Evolutionary conservation across 2,797 vertebrate genomes (phyloP), one percentile per base, ranked within the genome.

Genomic region (Sorex maritimensis): DNA sequence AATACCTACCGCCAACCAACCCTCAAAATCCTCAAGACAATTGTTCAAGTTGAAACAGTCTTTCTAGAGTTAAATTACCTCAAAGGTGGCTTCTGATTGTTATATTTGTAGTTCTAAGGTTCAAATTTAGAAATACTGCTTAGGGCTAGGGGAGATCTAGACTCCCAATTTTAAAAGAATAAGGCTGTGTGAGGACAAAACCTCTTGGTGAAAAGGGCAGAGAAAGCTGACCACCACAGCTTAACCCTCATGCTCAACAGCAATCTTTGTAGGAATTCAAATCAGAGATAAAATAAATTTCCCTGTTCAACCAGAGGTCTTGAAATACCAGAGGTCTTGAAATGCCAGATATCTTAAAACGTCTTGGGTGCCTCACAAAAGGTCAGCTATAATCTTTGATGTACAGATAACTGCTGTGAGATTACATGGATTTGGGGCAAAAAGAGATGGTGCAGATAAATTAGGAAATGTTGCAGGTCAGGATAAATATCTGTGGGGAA

Each of bases 241-340:
- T 92, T 75, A 73, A 72, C 8, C 34, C 46, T 14, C 44, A 13
- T 6, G 28, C 41, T 91, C 65, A 61, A 79, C 41, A 79, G 55
- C 12, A 63, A 30, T 78, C 72, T 82, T 17, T 5, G 23, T 55
- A 69, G 82, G 65, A 85, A 95, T 90, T 90, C 49, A 69, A 93
- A 63, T 63, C 28, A 83, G 68, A 67, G 72, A 83, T 61, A 65
- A 75, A 84, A 69, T 58, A 58, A 58, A 79, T 49, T 87, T 85
- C n/a, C 34, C 12, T 71, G 55, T 21, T 87, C 3, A 74, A 41
- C 30, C 19, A 6, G 21, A 58, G 85, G 79, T 85, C 75, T 34
- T 9, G 23, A 92, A 88, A 19, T 63, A 38, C n/a, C 24, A 8
- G 26, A 61, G 86, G 80, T 86, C 77, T 38, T 8, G 30, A 91